These are phyloP conservation scores for Semotilus atromaculatus DNA, from an alignment of 2,797 vertebrate genomes.

Conservation along the genomic window DNA sequence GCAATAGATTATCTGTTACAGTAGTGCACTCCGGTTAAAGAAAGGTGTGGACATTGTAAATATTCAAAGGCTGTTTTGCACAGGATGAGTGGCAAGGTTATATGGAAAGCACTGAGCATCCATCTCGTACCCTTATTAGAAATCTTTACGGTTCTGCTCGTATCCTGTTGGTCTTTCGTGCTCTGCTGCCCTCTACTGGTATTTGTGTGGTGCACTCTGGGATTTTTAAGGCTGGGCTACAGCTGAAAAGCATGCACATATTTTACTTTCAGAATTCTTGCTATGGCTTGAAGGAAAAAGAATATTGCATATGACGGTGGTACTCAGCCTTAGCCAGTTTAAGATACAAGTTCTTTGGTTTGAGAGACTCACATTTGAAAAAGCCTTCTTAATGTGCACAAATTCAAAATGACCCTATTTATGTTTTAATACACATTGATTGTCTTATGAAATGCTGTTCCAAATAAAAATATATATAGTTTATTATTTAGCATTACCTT, in stretches of 20 bases:
- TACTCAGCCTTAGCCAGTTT: neutral
- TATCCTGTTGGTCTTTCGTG: constrained; percentile 10
- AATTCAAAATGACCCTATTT: neutral
- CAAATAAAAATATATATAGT: neutral
- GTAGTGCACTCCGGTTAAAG: constrained; percentile 46
- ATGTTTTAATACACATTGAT: neutral
- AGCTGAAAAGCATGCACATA: neutral
- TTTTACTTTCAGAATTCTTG: neutral
- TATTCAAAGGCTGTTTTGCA: constrained; percentile 60
- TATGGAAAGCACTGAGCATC: constrained; percentile 55
- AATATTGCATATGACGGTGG: neutral
- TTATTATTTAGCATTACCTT: neutral
- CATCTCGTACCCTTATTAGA: constrained; percentile 49
- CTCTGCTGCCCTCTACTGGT: constrained; percentile 59
- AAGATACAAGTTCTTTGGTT: neutral
- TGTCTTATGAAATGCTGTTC: neutral
- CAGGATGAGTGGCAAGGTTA: constrained; percentile 63
- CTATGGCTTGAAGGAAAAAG: neutral
- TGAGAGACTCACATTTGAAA: neutral
- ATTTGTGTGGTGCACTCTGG: neutral
- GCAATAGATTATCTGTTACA: constrained; percentile 38
- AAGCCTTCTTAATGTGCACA: neutral
- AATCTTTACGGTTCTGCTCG: constrained; percentile 31
- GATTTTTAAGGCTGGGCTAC: neutral
- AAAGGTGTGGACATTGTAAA: constrained; percentile 55